These are phyloP conservation scores for Lineus longissimus DNA, from an alignment of 1,140 invertebrate species.

Conservation along the genomic window DNA sequence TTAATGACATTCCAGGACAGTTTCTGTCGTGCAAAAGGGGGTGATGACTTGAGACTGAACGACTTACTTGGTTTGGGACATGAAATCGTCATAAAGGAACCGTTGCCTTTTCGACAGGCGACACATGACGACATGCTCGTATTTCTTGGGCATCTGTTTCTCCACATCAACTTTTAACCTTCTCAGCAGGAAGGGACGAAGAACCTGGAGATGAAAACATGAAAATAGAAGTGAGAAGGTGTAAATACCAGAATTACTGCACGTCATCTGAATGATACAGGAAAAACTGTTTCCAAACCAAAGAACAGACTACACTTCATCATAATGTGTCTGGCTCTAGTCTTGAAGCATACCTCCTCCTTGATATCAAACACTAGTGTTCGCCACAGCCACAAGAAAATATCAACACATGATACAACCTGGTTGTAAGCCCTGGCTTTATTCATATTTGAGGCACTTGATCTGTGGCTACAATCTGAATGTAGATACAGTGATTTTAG, in stretches of 20 bases:
- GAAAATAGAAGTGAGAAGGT: neutral
- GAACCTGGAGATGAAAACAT: constrained; percentile 64
- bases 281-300: neutral
- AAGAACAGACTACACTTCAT: too few relatives aligned
- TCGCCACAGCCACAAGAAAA: too few relatives aligned
- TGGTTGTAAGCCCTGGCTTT: neutral
- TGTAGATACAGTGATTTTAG: constrained; percentile 3
- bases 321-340: too few relatives aligned
- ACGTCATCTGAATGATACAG: neutral
- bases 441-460: neutral
- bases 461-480: neutral
- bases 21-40: too few relatives aligned
- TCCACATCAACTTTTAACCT: constrained; percentile 97
- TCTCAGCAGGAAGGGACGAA: constrained; percentile 93
- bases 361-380: too few relatives aligned
- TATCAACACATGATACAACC: too few relatives aligned
- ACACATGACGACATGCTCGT: constrained; percentile 96
- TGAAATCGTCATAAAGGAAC: constrained; percentile 99
- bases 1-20: too few relatives aligned
- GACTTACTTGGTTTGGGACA: constrained; percentile 90
- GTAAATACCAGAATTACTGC: neutral
- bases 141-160: constrained; percentile 98
- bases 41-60: too few relatives aligned
- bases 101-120: constrained; percentile 93
- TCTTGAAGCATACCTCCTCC: too few relatives aligned